phyloP scores from a whole-genome alignment of 1,140 invertebrate species.

The Melipona quadrifasciata region DNA sequence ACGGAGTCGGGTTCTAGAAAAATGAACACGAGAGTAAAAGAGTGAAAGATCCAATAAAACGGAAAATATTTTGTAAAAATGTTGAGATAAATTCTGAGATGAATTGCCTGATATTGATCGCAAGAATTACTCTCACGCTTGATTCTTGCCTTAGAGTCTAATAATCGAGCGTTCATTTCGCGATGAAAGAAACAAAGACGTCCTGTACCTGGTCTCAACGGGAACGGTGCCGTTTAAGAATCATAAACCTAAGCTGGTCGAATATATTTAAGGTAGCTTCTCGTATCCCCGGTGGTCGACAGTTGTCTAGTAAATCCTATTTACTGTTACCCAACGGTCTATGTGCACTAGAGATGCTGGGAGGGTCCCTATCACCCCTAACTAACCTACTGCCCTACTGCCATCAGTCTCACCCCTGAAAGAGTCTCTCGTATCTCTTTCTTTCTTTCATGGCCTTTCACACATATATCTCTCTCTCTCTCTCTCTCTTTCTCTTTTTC shows the following conservation, averaged over 20 bases:
- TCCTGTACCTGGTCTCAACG: neutral
- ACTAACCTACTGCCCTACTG: constrained; percentile 81
- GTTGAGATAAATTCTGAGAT: too few species aligned
- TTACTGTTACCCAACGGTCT: constrained; percentile 70
- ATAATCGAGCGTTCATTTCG: neutral
- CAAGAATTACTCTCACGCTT: neutral
- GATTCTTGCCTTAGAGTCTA: neutral
- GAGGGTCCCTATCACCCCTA: constrained; percentile 75
- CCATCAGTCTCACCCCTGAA: constrained; percentile 71
- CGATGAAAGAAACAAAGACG: neutral
- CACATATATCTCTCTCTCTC: constrained; percentile 1
- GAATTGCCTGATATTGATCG: too few species aligned
- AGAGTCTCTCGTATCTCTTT: constrained; percentile 45
- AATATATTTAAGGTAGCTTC: constrained; percentile 66
- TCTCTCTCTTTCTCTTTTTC: constrained; percentile 34
- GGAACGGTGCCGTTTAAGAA: constrained; percentile 59
- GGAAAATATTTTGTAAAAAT: too few species aligned
- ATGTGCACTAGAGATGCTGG: constrained; percentile 66
- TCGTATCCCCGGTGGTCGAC: constrained; percentile 55
- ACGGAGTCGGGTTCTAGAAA: too few species aligned
- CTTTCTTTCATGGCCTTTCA: constrained; percentile 37
- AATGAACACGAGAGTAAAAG: too few species aligned
- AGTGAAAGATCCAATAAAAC: too few species aligned
- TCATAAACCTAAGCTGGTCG: constrained; percentile 57
- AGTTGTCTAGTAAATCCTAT: constrained; percentile 76